Evolutionary conservation across 2,113 vertebrate species (phyloP).

Genomic region (Psettodes erumei): DNA sequence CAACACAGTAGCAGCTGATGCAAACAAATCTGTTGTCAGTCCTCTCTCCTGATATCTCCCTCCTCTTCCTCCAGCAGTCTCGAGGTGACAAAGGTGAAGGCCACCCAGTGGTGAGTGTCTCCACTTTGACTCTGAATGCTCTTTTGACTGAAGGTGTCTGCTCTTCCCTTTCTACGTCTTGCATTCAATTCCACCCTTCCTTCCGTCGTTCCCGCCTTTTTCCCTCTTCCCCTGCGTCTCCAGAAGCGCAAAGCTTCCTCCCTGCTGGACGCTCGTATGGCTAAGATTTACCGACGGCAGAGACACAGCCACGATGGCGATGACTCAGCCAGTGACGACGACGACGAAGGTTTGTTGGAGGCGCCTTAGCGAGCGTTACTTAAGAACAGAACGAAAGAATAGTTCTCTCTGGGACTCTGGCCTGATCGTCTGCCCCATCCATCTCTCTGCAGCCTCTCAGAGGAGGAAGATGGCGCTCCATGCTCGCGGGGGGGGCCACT

Average conservation of each 20-base stretch:
- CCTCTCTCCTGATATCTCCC: neutral
- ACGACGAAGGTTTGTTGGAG: conserved; percentile 74
- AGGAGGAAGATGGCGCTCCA: conserved; percentile 67
- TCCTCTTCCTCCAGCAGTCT: conserved; percentile 29
- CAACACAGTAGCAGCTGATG: neutral
- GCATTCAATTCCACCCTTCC: fast-evolving
- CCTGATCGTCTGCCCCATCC: neutral
- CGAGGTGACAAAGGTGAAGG: conserved; percentile 64
- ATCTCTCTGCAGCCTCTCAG: conserved; percentile 41
- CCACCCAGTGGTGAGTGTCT: conserved; percentile 57
- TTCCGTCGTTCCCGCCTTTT: too few relatives aligned
- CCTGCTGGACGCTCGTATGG: conserved; percentile 78
- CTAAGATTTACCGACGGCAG: conserved; percentile 81
- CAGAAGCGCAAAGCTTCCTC: conserved; percentile 81
- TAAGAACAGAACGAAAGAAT: neutral
- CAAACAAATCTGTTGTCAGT: neutral
- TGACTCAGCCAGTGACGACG: conserved; percentile 78
- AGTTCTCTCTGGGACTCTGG: too few relatives aligned
- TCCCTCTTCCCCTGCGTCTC: neutral
- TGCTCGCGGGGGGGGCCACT: conserved; percentile 73
- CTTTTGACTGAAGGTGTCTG: neutral
- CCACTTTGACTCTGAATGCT: neutral
- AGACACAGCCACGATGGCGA: conserved; percentile 77
- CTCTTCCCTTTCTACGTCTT: neutral
- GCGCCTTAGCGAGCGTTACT: neutral